Percentiles rank a stretch among this genome's conserved stretches.
These are phyloP conservation scores for Nerophis ophidion DNA, from an alignment of 2,113 vertebrate species.

Conservation along the genomic window DNA sequence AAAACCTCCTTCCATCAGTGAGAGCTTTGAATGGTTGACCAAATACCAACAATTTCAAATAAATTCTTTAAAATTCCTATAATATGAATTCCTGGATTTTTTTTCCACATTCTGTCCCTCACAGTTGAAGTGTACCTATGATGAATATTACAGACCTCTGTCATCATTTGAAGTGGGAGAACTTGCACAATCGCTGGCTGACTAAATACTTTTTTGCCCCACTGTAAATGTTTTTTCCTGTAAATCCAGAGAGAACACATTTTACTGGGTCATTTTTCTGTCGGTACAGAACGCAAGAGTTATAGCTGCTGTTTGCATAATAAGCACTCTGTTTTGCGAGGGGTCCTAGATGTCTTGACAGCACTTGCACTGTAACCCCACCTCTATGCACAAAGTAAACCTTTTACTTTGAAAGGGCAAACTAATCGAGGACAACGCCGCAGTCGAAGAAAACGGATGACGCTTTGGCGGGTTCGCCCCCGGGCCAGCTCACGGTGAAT, in stretches of 20 bases:
- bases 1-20: too few relatives aligned
- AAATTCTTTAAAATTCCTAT: too few relatives aligned
- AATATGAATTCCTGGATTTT: too few relatives aligned
- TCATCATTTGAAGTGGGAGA: too few relatives aligned
- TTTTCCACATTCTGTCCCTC: too few relatives aligned
- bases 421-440: conserved; percentile 1
- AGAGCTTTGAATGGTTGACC: too few relatives aligned
- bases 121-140: too few relatives aligned
- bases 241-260: not conserved
- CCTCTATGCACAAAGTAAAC: conserved; percentile 2
- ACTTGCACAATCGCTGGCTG: too few relatives aligned
- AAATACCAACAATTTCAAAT: too few relatives aligned
- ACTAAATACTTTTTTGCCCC: too few relatives aligned
- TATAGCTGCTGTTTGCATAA: conserved; percentile 19
- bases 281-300: not conserved
- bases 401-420: conserved; percentile 22
- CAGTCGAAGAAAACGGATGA: not conserved
- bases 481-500: conserved; percentile 50
- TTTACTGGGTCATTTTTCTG: not conserved
- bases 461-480: conserved; percentile 37
- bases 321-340: conserved; percentile 18
- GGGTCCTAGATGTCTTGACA: conserved; percentile 18
- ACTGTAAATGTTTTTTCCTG: too few relatives aligned
- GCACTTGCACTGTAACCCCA: conserved; percentile 14
- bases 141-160: too few relatives aligned